Evolutionary conservation across 2,888 invertebrate species (phyloP), one percentile per base, ranked within the genome.

Genomic region (Thymelicus lineola): DNA sequence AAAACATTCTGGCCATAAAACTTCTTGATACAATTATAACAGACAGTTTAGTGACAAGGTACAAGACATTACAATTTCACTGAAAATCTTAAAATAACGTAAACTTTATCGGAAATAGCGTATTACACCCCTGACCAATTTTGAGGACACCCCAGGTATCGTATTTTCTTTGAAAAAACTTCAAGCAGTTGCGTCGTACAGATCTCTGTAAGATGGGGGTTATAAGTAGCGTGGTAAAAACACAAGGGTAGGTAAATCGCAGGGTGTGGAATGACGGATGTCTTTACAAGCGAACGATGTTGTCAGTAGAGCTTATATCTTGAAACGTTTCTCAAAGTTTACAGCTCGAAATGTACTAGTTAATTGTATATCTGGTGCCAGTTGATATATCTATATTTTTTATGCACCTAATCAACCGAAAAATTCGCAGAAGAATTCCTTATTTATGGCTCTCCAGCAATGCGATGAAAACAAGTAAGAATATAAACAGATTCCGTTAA

Each of bases 191-290:
- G 50, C 64, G 59, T 50, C 38, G 10, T 35, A 61, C 50, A 68
- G 83, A 68, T 86, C 83, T 78, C 2, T 5, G 28, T 72, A 75
- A 60, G 70, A 1, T 86, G 82, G 88, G 68, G 66, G 71, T 70
- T 79, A 75, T 84, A 82, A 86, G 83, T 83, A 82, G 82, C 82
- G 80, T 75, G 80, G 50, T 77, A 78, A 82, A 82, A 82, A 83
- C 77, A 75, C 75, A 75, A 78, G 92, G 91, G 89, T 81, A 82
- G 82, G 76, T 85, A 83, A 86, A 87, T 86, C 76, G 77, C 75
- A 72, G 79, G 81, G 88, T 84, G 88, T 82, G 75, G 91, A 89
- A 91, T 92, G 93, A 93, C 88, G 87, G 88, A 93, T 92, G 89
- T 86, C 89, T 92, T 91, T 91, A 93, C 93, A 90, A 90, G 90